Evolutionary conservation across 2,113 vertebrate species (phyloP).

Genomic region (Tinamus guttatus): DNA sequence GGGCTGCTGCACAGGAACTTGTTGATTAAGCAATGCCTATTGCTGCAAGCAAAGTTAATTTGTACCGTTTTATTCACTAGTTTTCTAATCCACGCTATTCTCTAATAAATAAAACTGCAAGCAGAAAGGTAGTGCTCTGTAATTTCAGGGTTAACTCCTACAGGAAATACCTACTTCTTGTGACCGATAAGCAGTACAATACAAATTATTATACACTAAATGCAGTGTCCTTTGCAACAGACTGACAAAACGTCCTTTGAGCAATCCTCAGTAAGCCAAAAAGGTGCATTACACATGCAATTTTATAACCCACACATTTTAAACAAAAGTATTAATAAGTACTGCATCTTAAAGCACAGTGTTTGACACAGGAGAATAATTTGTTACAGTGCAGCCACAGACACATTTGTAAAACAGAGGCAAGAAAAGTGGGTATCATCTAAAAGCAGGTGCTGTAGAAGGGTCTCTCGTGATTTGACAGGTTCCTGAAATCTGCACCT

Average conservation of each 20-base stretch:
- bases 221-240: not conserved
- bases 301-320: not conserved
- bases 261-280: not conserved
- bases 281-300: not conserved
- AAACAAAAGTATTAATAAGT: not conserved
- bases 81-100: not conserved
- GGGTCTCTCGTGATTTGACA: not conserved
- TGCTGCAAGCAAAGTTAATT: not conserved
- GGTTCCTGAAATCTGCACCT: not conserved
- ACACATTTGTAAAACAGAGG: not conserved
- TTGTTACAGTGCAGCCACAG: not conserved
- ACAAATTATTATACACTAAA: not conserved
- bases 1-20: constrained; percentile 4
- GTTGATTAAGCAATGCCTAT: not conserved
- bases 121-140: not conserved
- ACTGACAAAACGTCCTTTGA: not conserved
- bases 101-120: not conserved
- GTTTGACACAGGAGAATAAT: not conserved
- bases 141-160: not conserved
- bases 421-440: not conserved
- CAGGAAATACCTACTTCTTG: not conserved
- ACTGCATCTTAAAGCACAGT: not conserved
- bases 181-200: fast-evolving
- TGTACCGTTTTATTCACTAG: not conserved
- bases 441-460: not conserved